Evolutionary conservation across 1,140 invertebrate species (phyloP), one percentile per base, ranked within the genome.

Genomic region (Drosophila nasuta): DNA sequence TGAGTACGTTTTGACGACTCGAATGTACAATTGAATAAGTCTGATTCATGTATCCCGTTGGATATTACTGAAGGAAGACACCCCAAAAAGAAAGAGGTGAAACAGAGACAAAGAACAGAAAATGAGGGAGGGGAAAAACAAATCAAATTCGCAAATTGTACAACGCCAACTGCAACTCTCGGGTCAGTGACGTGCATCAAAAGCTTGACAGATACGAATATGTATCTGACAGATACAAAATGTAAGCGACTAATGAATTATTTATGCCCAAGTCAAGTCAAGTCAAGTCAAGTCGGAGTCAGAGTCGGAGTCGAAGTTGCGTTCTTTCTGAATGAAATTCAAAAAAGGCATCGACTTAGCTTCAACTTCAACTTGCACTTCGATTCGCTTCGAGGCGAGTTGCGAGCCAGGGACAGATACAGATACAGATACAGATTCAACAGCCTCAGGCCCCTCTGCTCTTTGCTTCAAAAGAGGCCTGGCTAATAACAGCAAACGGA

Each of bases 21-120:
- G 11, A 15, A 33, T 49, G 28, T 35, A 17, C 7, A 56, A n/a
- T 5, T 30, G 6, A 25, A 46, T 8, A 62, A 62, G 48, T 74
- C 28, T 72, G 80, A 85, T 77, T 85, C 82, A 88, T 75, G 57
- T 76, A 75, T 86, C 82, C 82, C 82, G 67, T 54, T 75, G 45
- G 17, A 51, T 28, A 51, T 58, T 68, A 49, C 5, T 59, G 15
- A 33, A 54, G 43, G 35, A 59, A 77, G 81, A 69, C 62, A 57
- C 66, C 6, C 35, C 7, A 38, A 58, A 78, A 52, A 43, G 51
- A 43, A 54, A 13, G 62, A 65, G 30, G 35, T 49, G 38, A 20
- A 7, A 38, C 62, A 25, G 52, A 48, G 20, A 58, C 38, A 58
- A 25, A 25, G 20, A 25, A 25, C 38, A 48, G 38, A 58, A 25